Evolutionary conservation across 2,797 vertebrate species (phyloP), one percentile per base, ranked within the genome.

Genomic region (Tachyglossus aculeatus): DNA sequence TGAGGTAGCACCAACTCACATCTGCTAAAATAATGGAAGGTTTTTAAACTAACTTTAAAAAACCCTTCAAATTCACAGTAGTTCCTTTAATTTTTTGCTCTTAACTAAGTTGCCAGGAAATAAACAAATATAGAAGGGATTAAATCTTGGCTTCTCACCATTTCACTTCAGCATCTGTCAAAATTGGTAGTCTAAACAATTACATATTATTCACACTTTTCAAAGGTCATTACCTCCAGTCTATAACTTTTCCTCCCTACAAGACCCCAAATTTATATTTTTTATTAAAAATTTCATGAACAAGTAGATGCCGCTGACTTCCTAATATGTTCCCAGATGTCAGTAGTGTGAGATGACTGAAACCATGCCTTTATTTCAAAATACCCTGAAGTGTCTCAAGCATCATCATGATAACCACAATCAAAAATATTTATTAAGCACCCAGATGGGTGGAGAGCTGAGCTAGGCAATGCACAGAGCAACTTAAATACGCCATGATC

Each of bases 231-330:
- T 80, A 74, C 71, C 63, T 65, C n/a, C 73, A 80, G 43, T 48
- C 62, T 12, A 76, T 67, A 44, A n/a, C 41, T 63, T 52, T 79
- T 64, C 44, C 59, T 56, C 55, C 57, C 63, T 19, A 73, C n/a
- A n/a, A n/a, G n/a, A n/a, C n/a, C n/a, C n/a, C n/a, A n/a, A n/a
- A n/a, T n/a, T n/a, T n/a, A n/a, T n/a, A n/a, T n/a, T n/a, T n/a
- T n/a, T n/a, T n/a, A n/a, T n/a, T n/a, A n/a, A n/a, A n/a, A n/a
- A n/a, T n/a, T n/a, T n/a, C n/a, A n/a, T n/a, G n/a, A n/a, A n/a
- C n/a, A 82, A 71, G 67, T 78, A 77, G 74, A 84, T 71, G 63
- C 60, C 78, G 79, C 63, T 78, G 80, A 84, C 84, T 80, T 82
- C 69, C 69, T 61, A 82, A 69, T 71, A 86, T 71, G 66, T 61